Evolutionary conservation across 2,888 invertebrate species (phyloP).

Genomic region (Protonemura montana): DNA sequence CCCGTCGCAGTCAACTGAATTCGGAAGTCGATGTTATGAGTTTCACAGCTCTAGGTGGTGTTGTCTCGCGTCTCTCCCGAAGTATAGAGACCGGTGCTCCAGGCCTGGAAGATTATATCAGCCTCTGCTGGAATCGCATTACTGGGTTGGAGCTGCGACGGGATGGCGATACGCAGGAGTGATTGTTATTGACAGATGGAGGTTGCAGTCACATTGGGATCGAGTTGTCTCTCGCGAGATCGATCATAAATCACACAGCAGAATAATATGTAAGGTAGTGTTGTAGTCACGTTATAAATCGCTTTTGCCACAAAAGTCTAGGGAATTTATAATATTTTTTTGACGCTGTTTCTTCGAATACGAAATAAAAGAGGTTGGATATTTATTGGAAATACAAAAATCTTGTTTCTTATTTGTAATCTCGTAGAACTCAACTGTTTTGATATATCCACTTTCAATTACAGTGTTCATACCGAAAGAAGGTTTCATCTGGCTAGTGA

Average conservation of each 20-base stretch:
- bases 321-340: too few relatives aligned
- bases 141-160: background rate
- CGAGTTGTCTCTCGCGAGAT: background rate
- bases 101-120: background rate
- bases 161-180: background rate
- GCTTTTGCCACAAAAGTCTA: background rate
- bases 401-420: too few relatives aligned
- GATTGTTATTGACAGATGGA: background rate
- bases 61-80: background rate
- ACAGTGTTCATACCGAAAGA: too few relatives aligned
- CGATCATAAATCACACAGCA: background rate
- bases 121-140: background rate
- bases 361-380: too few relatives aligned
- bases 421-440: too few relatives aligned
- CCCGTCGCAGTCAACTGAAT: background rate
- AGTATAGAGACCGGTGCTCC: background rate
- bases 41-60: background rate
- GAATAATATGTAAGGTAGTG: slow-evolving; percentile 12
- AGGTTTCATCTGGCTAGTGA: too few relatives aligned
- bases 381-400: too few relatives aligned
- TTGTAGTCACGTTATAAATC: background rate
- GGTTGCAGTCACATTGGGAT: background rate
- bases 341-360: too few relatives aligned
- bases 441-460: too few relatives aligned
- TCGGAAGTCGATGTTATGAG: background rate